Evolutionary conservation across 2,797 vertebrate genomes (phyloP), one percentile per base, ranked within the genome.

Genomic region (Oceanodroma leucorhoa): DNA sequence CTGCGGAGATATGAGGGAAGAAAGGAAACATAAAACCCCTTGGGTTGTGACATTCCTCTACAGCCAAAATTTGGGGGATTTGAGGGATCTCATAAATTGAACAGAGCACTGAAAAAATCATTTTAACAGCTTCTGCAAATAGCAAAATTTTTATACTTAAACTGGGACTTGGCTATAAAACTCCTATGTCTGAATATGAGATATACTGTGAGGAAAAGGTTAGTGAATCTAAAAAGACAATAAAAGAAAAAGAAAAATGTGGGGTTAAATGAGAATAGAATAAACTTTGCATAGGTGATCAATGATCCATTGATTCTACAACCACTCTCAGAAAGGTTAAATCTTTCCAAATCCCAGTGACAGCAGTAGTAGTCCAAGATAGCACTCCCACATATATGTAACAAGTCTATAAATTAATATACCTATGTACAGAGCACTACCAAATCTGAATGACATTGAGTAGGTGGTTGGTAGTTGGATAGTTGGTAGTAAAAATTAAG

Each of bases 121-220:
- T 83, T 89, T 70, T 60, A 82, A 85, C n/a, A 83, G n/a, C 71
- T 81, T 83, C 46, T 89, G 32, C 62, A 92, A 93, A 91, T 41
- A 83, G 23, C 21, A 85, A 75, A 15, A 16, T 23, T 72, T 90
- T 85, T 26, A 72, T 85, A 71, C 9, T 55, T 82, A 86, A 91
- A 87, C 65, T 93, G 40, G 20, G 45, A 69, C 6, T 75, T 77
- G 79, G 53, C 40, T 91, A 26, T 87, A 87, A 94, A 88, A 76
- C 36, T 65, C 14, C 14, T 27, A 0, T 67, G 40, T 66, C 53
- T 82, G 55, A 92, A 78, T 71, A 46, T 15, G 14, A 75, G 48
- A 20, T 48, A 48, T 20, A 62, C 19, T 73, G 23, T 46, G 36
- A 83, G 23, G 43, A 86, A 82, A 55, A 70, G 26, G 11, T 34